Evolutionary conservation across 23 tunicate genomes (phyloP).

Genomic region (Ciona savignyi): DNA sequence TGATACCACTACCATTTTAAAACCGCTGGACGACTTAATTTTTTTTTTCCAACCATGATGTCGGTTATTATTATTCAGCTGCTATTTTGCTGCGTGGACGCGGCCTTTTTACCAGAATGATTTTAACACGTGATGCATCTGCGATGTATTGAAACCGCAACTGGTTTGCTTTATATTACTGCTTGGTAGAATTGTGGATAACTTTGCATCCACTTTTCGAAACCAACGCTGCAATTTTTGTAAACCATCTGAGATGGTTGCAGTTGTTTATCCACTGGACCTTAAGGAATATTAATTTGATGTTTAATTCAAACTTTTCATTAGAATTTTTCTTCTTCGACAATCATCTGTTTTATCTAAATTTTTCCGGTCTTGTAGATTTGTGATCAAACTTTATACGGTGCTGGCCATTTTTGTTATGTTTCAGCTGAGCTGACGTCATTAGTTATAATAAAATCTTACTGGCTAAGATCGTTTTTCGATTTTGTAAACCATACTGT

Average conservation of each 20-base stretch:
- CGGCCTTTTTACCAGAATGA: background rate
- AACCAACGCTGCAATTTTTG: background rate
- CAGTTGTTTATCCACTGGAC: background rate
- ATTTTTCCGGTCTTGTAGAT: background rate
- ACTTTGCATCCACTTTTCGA: background rate
- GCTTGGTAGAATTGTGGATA: background rate
- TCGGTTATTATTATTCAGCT: background rate
- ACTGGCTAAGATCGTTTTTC: background rate
- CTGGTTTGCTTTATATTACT: background rate
- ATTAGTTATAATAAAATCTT: background rate
- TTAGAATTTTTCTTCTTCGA: background rate
- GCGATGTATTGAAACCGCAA: background rate
- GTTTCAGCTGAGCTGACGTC: conserved; percentile 1
- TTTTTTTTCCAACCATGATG: background rate
- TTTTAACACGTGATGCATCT: background rate
- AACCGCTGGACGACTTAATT: background rate
- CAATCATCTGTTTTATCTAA: background rate
- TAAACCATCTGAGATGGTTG: background rate
- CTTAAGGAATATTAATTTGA: too few species aligned
- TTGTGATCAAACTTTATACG: background rate
- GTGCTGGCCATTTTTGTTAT: background rate
- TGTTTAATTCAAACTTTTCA: background rate
- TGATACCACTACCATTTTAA: background rate
- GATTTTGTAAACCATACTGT: too few species aligned
- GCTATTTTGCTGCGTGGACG: background rate